Percentiles rank a stretch among this genome's conserved stretches.
Evolutionary conservation across 2,888 invertebrate genomes (phyloP).

Genomic region (Zaprionus bogoriensis): DNA sequence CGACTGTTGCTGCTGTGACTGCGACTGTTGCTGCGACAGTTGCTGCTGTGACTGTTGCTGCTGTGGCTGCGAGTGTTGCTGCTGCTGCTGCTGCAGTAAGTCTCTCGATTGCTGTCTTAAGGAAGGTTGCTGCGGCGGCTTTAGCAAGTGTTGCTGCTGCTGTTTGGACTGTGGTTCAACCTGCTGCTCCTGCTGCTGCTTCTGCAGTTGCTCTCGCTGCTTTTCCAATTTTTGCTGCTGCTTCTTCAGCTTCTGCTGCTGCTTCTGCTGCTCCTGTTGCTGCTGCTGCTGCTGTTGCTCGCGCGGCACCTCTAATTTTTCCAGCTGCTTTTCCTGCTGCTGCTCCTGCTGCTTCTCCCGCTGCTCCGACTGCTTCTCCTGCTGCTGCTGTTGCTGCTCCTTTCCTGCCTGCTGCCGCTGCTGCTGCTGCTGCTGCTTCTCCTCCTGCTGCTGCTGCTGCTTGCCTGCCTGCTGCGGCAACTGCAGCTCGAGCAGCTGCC

Average conservation of each 20-base stretch:
- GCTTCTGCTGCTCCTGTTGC: too few relatives aligned
- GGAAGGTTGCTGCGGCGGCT: not conserved
- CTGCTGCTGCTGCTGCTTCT: not conserved
- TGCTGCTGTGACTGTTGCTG: not conserved
- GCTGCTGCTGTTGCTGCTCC: not conserved
- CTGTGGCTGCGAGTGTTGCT: too few relatives aligned
- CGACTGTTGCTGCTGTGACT: too few relatives aligned
- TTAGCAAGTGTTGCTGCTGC: not conserved
- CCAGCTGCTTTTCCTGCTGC: too few relatives aligned
- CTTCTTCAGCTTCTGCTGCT: too few relatives aligned
- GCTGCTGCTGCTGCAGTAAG: too few relatives aligned
- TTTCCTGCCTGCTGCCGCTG: not conserved
- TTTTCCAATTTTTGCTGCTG: not conserved
- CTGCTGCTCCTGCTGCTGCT: not conserved
- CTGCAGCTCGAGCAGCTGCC: slow-evolving; percentile 8
- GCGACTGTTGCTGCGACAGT: not conserved
- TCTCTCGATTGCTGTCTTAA: not conserved
- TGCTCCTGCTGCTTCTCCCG: too few relatives aligned
- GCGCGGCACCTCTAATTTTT: too few relatives aligned
- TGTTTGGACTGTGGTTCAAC: not conserved
- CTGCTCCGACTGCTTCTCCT: too few relatives aligned
- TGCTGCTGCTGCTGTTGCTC: too few relatives aligned
- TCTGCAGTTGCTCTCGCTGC: not conserved
- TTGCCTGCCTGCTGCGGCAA: not conserved
- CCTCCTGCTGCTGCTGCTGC: not conserved